phyloP scores from a whole-genome alignment of 2,888 invertebrate genomes.

The Euspilapteryx auroguttella region DNA sequence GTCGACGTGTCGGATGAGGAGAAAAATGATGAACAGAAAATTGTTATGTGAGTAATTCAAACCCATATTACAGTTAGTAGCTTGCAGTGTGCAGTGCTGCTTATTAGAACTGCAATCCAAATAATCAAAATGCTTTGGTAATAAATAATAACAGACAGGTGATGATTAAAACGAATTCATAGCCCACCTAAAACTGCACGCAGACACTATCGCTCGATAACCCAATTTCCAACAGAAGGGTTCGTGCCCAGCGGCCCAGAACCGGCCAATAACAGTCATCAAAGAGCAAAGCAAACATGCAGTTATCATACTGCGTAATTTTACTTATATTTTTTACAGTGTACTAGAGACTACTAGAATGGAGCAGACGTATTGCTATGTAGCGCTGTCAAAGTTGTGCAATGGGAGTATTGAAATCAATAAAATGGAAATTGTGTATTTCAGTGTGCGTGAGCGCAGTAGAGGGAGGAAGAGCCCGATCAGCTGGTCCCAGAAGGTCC shows the following conservation, averaged over 20 bases:
- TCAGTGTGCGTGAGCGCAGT: constrained; percentile 55
- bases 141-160: too few species aligned
- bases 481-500: constrained; percentile 66
- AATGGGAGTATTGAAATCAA: neutral
- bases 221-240: too few species aligned
- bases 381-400: neutral
- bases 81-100: too few species aligned
- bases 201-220: too few species aligned
- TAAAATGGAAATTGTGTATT: constrained; percentile 24
- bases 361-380: neutral
- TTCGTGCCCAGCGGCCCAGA: constrained; percentile 8
- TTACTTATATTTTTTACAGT: constrained; percentile 14
- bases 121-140: too few species aligned
- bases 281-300: constrained; percentile 32
- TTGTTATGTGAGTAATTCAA: constrained; percentile 59
- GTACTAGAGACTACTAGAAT: constrained; percentile 7
- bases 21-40: constrained; percentile 45
- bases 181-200: too few species aligned
- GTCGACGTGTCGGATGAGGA: constrained; percentile 65
- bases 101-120: too few species aligned
- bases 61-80: too few species aligned
- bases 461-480: constrained; percentile 54
- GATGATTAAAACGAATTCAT: too few species aligned
- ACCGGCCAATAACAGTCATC: constrained; percentile 19
- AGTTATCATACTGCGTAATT: constrained; percentile 27